Evolutionary conservation across 2,113 vertebrate species (phyloP).

Genomic region (Mystacornis crossleyi): DNA sequence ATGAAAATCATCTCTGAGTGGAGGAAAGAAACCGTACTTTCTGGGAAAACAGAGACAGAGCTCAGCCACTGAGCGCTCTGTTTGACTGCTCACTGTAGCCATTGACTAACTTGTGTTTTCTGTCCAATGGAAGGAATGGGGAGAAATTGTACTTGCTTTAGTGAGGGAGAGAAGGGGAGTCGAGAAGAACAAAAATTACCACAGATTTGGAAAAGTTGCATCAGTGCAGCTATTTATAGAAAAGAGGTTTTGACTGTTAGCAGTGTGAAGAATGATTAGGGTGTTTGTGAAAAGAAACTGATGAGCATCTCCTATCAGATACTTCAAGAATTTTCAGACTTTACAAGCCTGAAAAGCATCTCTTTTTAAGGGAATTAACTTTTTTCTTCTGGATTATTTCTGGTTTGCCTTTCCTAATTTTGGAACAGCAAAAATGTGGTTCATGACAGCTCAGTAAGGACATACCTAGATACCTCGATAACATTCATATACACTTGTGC

Average conservation of each 20-base stretch:
- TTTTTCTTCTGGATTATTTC: neutral
- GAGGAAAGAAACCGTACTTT: neutral
- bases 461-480: neutral
- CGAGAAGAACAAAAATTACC: neutral
- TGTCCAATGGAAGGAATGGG: neutral
- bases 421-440: neutral
- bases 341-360: neutral
- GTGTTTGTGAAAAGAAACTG: neutral
- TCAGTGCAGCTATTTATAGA: neutral
- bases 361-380: neutral
- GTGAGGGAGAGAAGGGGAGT: neutral
- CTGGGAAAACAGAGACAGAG: neutral
- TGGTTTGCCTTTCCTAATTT: neutral
- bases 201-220: neutral
- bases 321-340: neutral
- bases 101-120: neutral
- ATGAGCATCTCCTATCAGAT: neutral
- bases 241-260: neutral
- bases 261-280: neutral
- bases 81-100: neutral
- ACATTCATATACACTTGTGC: neutral
- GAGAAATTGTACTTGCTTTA: neutral
- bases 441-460: neutral
- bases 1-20: neutral
- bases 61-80: rapidly evolving